Conservation (phyloP, 2,113 vertebrate species). For the Serinus canaria region DNA sequence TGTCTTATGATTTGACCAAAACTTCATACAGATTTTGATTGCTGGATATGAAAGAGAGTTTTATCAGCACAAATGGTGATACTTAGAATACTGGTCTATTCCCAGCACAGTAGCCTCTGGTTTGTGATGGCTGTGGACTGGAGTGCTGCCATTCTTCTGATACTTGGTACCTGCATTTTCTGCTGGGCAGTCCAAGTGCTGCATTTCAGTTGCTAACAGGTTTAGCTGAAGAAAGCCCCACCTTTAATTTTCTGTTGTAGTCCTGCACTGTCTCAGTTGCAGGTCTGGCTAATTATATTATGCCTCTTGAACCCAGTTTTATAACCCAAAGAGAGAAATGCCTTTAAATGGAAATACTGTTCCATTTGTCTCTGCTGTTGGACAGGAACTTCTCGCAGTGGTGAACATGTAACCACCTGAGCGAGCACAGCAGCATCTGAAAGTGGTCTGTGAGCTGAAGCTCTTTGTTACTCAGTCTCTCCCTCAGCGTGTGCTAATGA, state of each 20-base stretch:
- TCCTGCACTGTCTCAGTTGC: not conserved
- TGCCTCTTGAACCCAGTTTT: not conserved
- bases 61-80: not conserved
- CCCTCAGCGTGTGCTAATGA: not conserved
- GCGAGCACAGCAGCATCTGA: not conserved
- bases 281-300: not conserved
- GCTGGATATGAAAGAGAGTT: not conserved
- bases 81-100: not conserved
- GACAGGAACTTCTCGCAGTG: not conserved
- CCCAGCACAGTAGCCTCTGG: not conserved
- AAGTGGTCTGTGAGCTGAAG: not conserved
- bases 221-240: not conserved
- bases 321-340: not conserved
- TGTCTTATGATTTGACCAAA: not conserved
- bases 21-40: not conserved
- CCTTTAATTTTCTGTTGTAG: not conserved
- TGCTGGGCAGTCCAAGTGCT: not conserved
- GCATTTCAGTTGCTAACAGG: not conserved
- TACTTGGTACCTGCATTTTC: not conserved
- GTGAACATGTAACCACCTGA: not conserved
- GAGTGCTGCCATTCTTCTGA: not conserved
- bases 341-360: not conserved
- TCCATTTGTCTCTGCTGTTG: not conserved
- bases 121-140: not conserved
- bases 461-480: not conserved